These are phyloP conservation scores for Hapalemur alaotrensis DNA, from an alignment of 2,797 vertebrate genomes.

Conservation along the genomic window DNA sequence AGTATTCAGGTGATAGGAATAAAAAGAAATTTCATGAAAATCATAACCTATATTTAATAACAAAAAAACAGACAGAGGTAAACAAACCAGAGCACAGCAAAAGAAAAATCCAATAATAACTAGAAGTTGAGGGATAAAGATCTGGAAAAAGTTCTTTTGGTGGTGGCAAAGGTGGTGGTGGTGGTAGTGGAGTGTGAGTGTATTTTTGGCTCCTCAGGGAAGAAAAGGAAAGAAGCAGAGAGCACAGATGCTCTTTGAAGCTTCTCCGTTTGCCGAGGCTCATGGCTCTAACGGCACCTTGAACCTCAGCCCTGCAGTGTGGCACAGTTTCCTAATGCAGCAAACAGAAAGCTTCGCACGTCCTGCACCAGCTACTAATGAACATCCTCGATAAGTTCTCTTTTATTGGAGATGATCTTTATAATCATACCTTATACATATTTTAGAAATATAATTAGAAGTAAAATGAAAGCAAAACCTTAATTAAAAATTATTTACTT, in stretches of 20 bases:
- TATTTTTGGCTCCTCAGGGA: not conserved
- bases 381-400: not conserved
- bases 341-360: not conserved
- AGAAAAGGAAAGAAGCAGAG: not conserved
- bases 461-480: constrained; percentile 45
- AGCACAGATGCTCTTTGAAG: not conserved
- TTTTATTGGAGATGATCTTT: not conserved
- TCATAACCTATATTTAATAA: not conserved
- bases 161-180: not conserved
- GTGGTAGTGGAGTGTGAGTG: not conserved
- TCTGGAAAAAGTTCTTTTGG: not conserved
- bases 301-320: not conserved
- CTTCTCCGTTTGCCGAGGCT: not conserved
- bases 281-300: not conserved
- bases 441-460: constrained; percentile 52
- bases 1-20: not conserved
- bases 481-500: constrained; percentile 69
- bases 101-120: not conserved
- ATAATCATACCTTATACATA: not conserved
- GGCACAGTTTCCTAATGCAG: not conserved
- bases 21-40: not conserved
- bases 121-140: not conserved
- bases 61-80: not conserved
- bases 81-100: not conserved
- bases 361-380: not conserved